Evolutionary conservation across 2,113 vertebrate genomes (phyloP), one percentile per base, ranked within the genome.

Genomic region (Pao palembangensis): DNA sequence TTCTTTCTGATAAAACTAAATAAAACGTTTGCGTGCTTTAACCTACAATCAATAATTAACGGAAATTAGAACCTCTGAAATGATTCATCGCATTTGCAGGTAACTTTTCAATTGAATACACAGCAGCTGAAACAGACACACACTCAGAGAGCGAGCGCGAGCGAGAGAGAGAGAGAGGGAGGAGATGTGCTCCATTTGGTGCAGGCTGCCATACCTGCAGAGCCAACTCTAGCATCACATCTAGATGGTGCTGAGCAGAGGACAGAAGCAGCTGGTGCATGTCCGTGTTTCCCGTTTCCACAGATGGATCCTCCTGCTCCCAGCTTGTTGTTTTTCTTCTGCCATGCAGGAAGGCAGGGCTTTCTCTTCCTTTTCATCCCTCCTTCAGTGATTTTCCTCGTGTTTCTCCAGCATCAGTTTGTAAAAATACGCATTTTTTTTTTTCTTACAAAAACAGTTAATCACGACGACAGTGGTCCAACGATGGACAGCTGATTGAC

Each of bases 151-250:
- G 31, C 55, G 49, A 18, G 16, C 3, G 48, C 55, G 43, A n/a
- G 5, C 21, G 51, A 55, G 53, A 53, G 25, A 58, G 53, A 59
- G 43, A 41, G 15, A 67, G 18, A 53, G 80, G 64, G 16, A 50
- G 78, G 78, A 78, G 73, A 79, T 77, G 67, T 54, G 69, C 20
- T 69, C 28, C 55, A 78, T 78, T 78, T 44, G 25, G 56, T 55
- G 8, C 60, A 48, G 55, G 48, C 43, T 31, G 66, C 62, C 59
- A 47, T 38, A 62, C 67, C 64, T 69, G 65, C 75, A 69, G 68
- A 52, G 60, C 48, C 17, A 74, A 78, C 60, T 78, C 51, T 58
- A 59, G 66, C 68, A 18, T 64, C 10, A n/a, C 49, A 61, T 75
- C 34, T 58, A 51, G 42, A 75, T 66, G 65, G 55, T 12, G 63